phyloP scores from a whole-genome alignment of 2,113 vertebrate species.

The Phyllopteryx taeniolatus region DNA sequence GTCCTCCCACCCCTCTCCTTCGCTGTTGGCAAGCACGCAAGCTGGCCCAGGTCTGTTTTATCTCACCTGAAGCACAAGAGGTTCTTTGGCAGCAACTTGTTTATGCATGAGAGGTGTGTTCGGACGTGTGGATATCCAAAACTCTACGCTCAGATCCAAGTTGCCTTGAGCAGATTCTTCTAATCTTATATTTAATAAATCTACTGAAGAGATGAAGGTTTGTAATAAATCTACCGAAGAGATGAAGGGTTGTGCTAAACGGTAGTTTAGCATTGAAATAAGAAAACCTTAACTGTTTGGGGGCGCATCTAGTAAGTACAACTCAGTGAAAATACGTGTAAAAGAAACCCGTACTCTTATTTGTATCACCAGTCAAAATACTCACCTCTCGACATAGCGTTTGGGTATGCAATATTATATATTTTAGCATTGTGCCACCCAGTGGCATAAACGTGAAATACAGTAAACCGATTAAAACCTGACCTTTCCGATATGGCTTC shows the following conservation, averaged over 20 bases:
- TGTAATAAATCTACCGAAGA: neutral
- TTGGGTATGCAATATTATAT: neutral
- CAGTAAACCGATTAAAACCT: slow-evolving; percentile 11
- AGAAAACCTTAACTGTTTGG: neutral
- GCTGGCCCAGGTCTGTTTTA: slow-evolving; percentile 70
- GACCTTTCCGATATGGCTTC: slow-evolving; percentile 14
- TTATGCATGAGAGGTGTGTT: slow-evolving; percentile 37
- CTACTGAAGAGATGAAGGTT: neutral
- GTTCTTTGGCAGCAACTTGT: slow-evolving; percentile 52
- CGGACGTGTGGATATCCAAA: slow-evolving; percentile 35
- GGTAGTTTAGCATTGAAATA: neutral
- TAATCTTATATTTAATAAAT: neutral
- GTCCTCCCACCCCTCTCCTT: slow-evolving; percentile 52
- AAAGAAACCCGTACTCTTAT: neutral
- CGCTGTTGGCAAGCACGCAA: slow-evolving; percentile 62
- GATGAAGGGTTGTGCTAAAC: neutral
- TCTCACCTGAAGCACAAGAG: slow-evolving; percentile 65
- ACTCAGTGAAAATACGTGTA: neutral
- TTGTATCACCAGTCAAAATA: neutral
- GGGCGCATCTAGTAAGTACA: neutral
- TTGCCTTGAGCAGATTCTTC: slow-evolving; percentile 14
- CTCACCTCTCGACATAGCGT: neutral
- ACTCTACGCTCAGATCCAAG: slow-evolving; percentile 33
- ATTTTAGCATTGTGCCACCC: slow-evolving; percentile 50
- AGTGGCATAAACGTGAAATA: slow-evolving; percentile 26